Evolutionary conservation across 2,888 invertebrate genomes (phyloP).

Genomic region (Spilarctia lutea): DNA sequence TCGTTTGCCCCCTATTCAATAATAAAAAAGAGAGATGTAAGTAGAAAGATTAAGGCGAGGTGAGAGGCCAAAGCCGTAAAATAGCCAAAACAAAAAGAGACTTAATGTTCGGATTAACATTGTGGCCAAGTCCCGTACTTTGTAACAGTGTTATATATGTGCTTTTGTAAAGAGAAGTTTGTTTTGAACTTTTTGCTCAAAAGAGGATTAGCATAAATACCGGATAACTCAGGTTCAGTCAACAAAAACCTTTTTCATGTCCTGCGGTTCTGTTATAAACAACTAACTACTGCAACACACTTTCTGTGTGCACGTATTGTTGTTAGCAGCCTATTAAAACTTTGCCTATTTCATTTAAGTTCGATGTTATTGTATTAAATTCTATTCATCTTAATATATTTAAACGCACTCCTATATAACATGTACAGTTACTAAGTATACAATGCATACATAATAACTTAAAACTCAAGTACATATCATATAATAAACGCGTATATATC

Average conservation of each 20-base stretch:
- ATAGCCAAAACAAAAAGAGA: background rate
- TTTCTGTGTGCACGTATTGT: background rate
- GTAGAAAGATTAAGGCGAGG: background rate
- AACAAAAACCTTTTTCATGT: constrained; percentile 12
- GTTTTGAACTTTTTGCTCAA: constrained; percentile 1
- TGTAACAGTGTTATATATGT: background rate
- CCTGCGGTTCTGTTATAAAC: background rate
- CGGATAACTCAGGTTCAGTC: constrained; percentile 2
- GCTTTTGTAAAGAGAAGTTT: background rate
- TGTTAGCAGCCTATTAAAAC: background rate
- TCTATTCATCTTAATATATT: too few relatives aligned
- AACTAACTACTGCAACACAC: constrained; percentile 6
- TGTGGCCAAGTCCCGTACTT: background rate
- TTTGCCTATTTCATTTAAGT: background rate
- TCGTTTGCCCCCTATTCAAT: too few relatives aligned
- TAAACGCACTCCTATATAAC: too few relatives aligned
- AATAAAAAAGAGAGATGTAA: too few relatives aligned
- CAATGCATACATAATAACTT: too few relatives aligned
- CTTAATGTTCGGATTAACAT: background rate
- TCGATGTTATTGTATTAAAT: too few relatives aligned
- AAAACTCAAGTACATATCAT: too few relatives aligned
- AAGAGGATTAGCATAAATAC: constrained; percentile 5
- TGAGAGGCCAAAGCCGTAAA: background rate
- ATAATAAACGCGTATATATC: too few relatives aligned
- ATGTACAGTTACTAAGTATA: too few relatives aligned